Conservation (phyloP, 2,797 vertebrate species). For the Acrocephalus scirpaceus region DNA sequence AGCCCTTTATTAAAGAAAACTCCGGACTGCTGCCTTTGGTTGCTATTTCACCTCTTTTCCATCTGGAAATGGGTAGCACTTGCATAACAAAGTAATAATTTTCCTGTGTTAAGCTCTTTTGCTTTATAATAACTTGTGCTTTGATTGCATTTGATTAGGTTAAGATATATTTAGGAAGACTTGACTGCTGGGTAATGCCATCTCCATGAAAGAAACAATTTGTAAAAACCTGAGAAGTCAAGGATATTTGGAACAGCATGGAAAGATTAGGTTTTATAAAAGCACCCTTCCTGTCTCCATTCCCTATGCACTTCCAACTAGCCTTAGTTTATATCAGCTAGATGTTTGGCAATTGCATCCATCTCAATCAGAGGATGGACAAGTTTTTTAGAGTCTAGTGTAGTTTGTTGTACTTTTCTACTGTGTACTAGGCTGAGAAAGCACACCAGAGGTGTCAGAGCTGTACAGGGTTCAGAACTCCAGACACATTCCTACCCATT, state of each 20-base stretch:
- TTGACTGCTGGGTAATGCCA: neutral
- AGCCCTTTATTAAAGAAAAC: neutral
- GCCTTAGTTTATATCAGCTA: neutral
- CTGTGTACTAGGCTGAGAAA: neutral
- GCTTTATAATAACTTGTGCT: neutral
- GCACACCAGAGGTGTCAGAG: accelerated
- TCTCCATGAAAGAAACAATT: neutral
- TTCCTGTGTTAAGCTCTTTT: slow-evolving; percentile 23
- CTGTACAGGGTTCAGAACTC: neutral
- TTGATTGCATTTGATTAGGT: slow-evolving; percentile 35
- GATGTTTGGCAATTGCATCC: accelerated
- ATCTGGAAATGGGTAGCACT: neutral
- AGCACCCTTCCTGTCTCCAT: neutral
- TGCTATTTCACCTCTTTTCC: neutral
- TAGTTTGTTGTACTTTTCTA: neutral
- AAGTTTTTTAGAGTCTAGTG: neutral
- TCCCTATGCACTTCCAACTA: neutral
- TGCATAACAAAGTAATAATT: neutral
- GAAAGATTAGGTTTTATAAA: neutral
- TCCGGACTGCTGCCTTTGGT: neutral
- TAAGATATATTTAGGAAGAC: slow-evolving; percentile 20
- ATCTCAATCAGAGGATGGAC: neutral
- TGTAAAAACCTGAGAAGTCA: neutral
- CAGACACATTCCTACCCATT: accelerated
- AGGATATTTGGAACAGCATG: neutral